These are phyloP conservation scores for Drosophila nigricruria DNA, from an alignment of 2,888 invertebrate species.

Conservation along the genomic window DNA sequence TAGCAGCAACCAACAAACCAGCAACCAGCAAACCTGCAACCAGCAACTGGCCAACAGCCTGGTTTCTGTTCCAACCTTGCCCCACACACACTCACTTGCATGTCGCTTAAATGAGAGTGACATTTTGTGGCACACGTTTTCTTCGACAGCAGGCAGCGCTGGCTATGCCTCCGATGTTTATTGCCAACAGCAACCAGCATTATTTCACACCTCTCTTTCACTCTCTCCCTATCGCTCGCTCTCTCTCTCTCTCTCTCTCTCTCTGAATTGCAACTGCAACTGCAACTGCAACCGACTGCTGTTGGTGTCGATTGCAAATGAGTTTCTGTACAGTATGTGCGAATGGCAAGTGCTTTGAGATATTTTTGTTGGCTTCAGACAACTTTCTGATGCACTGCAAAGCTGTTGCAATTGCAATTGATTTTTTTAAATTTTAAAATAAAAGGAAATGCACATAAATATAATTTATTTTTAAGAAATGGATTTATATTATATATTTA, in stretches of 20 bases:
- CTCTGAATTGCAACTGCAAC: slow-evolving; percentile 35
- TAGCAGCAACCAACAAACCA: slow-evolving; percentile 24
- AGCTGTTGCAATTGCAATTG: neutral
- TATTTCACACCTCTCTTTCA: slow-evolving; percentile 8
- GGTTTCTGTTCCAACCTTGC: neutral
- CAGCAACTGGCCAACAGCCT: slow-evolving; percentile 42
- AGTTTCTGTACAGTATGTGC: slow-evolving; percentile 55
- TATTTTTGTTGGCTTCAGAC: neutral
- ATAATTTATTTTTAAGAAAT: neutral
- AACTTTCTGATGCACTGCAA: slow-evolving; percentile 24
- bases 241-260: neutral
- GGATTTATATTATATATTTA: neutral
- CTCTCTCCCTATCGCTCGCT: neutral
- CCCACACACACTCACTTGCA: slow-evolving; percentile 22
- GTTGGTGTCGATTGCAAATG: slow-evolving; percentile 75
- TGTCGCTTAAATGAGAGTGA: slow-evolving; percentile 70
- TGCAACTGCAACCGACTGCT: slow-evolving; percentile 35
- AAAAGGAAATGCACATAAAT: neutral
- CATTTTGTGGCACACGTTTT: slow-evolving; percentile 76
- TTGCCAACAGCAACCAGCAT: slow-evolving; percentile 24
- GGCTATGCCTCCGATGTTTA: slow-evolving; percentile 28
- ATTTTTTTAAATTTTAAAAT: neutral
- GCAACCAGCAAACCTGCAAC: slow-evolving; percentile 41
- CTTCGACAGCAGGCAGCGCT: slow-evolving; percentile 29
- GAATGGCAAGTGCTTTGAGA: slow-evolving; percentile 20